A percentile compares a stretch with the other conserved stretches of the same genome.
Conservation (phyloP, 2,797 vertebrate species). For the Orestias chungarensis region DNA sequence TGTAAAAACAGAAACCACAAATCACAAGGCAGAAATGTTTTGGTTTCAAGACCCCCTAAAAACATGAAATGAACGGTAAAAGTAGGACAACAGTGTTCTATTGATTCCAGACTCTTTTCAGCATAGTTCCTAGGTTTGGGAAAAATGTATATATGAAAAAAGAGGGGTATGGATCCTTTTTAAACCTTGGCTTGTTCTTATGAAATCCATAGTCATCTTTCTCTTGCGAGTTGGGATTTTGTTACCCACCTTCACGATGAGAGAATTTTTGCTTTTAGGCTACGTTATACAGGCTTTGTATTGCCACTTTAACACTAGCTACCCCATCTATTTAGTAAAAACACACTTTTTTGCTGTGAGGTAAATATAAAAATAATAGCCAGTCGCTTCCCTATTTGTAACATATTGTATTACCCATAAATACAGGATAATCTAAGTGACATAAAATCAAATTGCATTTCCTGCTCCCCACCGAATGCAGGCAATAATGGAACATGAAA, state of each 20-base stretch:
- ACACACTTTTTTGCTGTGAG: slow-evolving; percentile 38
- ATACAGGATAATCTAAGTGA: slow-evolving; percentile 49
- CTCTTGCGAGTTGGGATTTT: too few species aligned
- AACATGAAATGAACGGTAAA: not conserved
- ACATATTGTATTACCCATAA: slow-evolving; percentile 54
- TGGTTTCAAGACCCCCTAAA: not conserved
- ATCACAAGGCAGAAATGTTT: not conserved
- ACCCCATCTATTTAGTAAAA: slow-evolving; percentile 32
- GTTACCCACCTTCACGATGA: not conserved
- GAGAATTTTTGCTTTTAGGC: slow-evolving; percentile 9
- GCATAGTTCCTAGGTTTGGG: not conserved
- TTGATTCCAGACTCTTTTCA: not conserved
- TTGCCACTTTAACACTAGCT: slow-evolving; percentile 24
- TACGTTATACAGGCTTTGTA: not conserved
- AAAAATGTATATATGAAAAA: not conserved
- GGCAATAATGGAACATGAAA: slow-evolving; percentile 52
- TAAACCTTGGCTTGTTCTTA: not conserved
- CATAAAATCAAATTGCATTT: slow-evolving; percentile 55
- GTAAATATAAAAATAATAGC: slow-evolving; percentile 61
- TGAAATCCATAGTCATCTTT: not conserved
- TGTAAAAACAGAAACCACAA: not conserved
- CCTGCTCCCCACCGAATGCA: slow-evolving; percentile 29
- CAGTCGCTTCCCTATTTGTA: slow-evolving; percentile 41
- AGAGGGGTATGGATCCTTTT: not conserved
- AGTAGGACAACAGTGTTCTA: not conserved